Evolutionary conservation across 2,888 invertebrate species (phyloP).

Genomic region (Drosophila macrospina): DNA sequence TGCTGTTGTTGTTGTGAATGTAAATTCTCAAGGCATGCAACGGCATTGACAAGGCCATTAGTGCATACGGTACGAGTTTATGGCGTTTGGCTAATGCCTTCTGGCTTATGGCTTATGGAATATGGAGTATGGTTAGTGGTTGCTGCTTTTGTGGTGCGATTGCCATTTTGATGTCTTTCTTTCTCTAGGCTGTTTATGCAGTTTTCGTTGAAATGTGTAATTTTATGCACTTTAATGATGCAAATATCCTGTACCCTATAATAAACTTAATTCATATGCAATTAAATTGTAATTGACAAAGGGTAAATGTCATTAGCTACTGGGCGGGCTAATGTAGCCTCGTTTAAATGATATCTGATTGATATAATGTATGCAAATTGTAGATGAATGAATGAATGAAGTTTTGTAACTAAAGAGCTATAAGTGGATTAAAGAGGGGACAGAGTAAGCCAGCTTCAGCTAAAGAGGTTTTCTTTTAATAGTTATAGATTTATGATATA

Average conservation of each 20-base stretch:
- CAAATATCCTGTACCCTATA: slow-evolving; percentile 44
- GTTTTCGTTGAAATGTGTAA: slow-evolving; percentile 42
- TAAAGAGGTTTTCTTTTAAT: neutral
- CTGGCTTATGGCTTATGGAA: slow-evolving; percentile 14
- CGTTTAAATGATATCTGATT: slow-evolving; percentile 5
- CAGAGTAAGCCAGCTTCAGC: neutral
- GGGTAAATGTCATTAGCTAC: slow-evolving; percentile 23
- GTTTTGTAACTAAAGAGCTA: neutral
- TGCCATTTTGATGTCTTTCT: slow-evolving; percentile 54
- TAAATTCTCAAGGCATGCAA: slow-evolving; percentile 61
- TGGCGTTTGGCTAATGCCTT: neutral
- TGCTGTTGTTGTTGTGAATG: slow-evolving; percentile 46
- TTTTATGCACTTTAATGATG: slow-evolving; percentile 52
- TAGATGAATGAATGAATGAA: neutral
- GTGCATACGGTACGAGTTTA: slow-evolving; percentile 28
- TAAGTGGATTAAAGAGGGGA: neutral
- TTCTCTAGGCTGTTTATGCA: slow-evolving; percentile 40
- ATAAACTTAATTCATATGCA: slow-evolving; percentile 34
- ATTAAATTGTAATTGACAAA: slow-evolving; percentile 29
- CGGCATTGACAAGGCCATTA: slow-evolving; percentile 74
- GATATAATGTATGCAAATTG: neutral
- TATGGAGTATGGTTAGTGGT: slow-evolving; percentile 12
- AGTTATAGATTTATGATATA: too few relatives aligned
- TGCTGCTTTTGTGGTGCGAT: slow-evolving; percentile 12
- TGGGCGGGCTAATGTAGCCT: slow-evolving; percentile 6